Conservation (phyloP, 2,888 invertebrate genomes). For the Idaea dimidiata region DNA sequence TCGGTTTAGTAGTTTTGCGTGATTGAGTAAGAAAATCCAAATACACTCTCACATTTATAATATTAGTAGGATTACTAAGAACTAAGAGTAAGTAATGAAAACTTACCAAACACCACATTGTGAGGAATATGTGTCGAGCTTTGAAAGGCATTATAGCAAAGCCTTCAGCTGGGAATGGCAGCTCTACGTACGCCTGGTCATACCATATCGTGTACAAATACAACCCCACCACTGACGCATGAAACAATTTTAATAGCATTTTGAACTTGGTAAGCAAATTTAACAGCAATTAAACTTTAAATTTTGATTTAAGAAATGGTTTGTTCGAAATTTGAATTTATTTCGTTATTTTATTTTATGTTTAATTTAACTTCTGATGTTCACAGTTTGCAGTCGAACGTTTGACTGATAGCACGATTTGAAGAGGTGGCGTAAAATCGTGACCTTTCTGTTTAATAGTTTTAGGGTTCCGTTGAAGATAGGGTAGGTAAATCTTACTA, state of each 20-base stretch:
- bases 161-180: constrained; percentile 47
- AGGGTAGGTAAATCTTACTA: not conserved
- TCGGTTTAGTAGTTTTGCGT: no score
- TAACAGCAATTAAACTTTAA: not conserved
- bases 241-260: constrained; percentile 42
- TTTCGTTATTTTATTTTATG: not conserved
- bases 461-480: not conserved
- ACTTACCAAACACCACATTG: constrained; percentile 64
- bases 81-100: not conserved
- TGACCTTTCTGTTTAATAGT: not conserved
- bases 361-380: not conserved
- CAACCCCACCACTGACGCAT: constrained; percentile 43
- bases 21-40: not conserved
- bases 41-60: not conserved
- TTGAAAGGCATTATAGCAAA: constrained; percentile 48
- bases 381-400: not conserved
- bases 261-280: not conserved
- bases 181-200: constrained; percentile 55
- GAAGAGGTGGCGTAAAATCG: not conserved
- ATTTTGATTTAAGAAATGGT: not conserved
- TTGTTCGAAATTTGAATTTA: not conserved
- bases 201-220: constrained; percentile 55
- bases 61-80: not conserved
- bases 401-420: not conserved
- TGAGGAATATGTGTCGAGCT: constrained; percentile 54